phyloP scores from a whole-genome alignment of 2,113 vertebrate genomes.

The Urocitellus parryii region DNA sequence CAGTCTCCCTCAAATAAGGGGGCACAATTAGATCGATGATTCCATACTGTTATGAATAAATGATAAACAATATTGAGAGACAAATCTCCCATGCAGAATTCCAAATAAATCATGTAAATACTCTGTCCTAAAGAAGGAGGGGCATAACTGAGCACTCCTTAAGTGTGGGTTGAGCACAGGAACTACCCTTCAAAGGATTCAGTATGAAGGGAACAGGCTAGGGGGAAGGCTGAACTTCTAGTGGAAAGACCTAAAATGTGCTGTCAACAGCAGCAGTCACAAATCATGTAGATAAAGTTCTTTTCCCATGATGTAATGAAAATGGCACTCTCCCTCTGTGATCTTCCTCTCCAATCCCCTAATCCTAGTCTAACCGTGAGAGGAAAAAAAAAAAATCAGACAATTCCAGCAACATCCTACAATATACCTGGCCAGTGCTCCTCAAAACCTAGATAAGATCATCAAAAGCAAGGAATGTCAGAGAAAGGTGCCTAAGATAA shows the following conservation, averaged over 20 bases:
- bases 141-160: background rate
- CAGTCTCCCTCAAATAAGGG: no score
- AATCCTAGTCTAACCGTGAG: background rate
- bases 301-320: background rate
- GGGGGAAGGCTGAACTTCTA: background rate
- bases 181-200: background rate
- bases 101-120: background rate
- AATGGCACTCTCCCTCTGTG: background rate
- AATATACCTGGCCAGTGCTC: background rate
- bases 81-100: background rate
- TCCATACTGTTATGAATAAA: background rate
- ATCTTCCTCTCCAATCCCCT: background rate
- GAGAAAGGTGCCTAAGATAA: background rate
- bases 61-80: background rate
- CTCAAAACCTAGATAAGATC: background rate
- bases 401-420: background rate
- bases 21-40: background rate
- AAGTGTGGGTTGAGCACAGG: fast-evolving
- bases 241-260: background rate
- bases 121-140: background rate
- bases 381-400: background rate
- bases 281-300: fast-evolving
- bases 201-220: no score
- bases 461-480: background rate
- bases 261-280: background rate